phyloP scores from a whole-genome alignment of 2,113 vertebrate species.

The Hiodon alosoides region DNA sequence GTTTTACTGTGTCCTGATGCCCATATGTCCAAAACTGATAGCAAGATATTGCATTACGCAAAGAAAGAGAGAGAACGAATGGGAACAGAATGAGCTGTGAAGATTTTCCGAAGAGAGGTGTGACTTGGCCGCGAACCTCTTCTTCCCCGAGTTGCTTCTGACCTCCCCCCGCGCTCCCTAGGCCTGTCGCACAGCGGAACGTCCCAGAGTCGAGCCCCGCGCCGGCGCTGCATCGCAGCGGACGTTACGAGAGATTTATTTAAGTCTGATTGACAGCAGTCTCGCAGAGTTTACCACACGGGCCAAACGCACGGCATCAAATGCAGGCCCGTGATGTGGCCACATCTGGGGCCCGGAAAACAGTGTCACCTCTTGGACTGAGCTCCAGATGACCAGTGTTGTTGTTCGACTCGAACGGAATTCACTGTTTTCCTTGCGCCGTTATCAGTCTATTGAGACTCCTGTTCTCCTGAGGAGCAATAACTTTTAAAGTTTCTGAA shows the following conservation, averaged over 20 bases:
- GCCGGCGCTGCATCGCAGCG: neutral
- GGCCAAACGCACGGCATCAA: neutral
- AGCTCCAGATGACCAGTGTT: conserved; percentile 1
- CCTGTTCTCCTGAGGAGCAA: neutral
- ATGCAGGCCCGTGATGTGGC: conserved; percentile 4
- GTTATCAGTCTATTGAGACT: conserved; percentile 3
- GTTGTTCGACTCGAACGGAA: conserved; percentile 10
- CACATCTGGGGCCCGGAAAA: conserved; percentile 7
- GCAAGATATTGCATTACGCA: conserved; percentile 17
- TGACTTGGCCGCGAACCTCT: neutral
- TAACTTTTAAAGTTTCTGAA: neutral
- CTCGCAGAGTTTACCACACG: neutral
- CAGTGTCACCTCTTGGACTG: neutral
- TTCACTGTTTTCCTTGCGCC: neutral
- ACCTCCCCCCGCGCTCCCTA: neutral
- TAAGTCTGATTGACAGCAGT: conserved; percentile 9
- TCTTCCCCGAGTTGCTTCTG: neutral
- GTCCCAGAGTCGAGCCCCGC: neutral
- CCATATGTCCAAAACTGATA: conserved; percentile 35
- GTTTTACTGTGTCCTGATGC: conserved; percentile 23
- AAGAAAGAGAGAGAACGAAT: neutral
- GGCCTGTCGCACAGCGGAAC: neutral
- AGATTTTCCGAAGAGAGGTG: conserved; percentile 15
- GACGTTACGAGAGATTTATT: neutral
- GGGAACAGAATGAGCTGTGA: neutral